phyloP scores from a whole-genome alignment of 2,797 vertebrate genomes.

The Enteromius afrohamiltoni region DNA sequence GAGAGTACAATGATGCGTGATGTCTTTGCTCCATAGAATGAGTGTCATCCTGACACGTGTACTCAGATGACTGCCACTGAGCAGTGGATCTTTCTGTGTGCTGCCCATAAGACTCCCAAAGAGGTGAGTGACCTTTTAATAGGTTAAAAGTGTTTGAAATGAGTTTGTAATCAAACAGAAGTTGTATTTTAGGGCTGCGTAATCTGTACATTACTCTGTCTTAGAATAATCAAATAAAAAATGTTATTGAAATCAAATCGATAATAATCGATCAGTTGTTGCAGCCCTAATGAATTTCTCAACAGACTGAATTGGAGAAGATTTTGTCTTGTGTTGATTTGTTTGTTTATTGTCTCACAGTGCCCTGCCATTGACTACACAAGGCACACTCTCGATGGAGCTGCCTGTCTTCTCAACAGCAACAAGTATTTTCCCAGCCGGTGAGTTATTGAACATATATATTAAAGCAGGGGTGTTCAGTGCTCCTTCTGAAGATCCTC shows the following conservation, averaged over 20 bases:
- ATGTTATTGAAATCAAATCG: no score
- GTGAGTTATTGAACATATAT: conserved; percentile 74
- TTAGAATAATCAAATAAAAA: background rate
- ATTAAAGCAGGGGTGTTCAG: background rate
- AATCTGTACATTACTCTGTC: background rate
- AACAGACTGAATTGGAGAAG: background rate
- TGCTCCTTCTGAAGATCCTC: background rate
- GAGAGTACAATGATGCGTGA: background rate
- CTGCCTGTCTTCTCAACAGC: conserved; percentile 99
- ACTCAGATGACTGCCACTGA: conserved; percentile 99
- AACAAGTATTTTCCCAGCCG: conserved; percentile 99
- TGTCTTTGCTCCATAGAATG: conserved; percentile 82
- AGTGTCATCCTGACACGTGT: conserved; percentile 98
- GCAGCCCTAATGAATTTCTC: background rate
- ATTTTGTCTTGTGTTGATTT: background rate
- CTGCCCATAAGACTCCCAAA: conserved; percentile 99
- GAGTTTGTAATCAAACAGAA: no score
- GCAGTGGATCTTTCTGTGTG: conserved; percentile 99
- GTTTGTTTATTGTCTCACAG: conserved; percentile 69
- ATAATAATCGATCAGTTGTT: background rate
- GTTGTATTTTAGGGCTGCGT: background rate
- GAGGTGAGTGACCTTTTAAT: conserved; percentile 77
- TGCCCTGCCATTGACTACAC: conserved; percentile 99
- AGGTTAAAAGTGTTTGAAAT: background rate
- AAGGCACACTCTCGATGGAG: conserved; percentile 97